A percentile compares a stretch with the other conserved stretches of the same genome.
phyloP scores from a whole-genome alignment of 2,888 invertebrate species.

The Cryptocheilus praepositus region DNA sequence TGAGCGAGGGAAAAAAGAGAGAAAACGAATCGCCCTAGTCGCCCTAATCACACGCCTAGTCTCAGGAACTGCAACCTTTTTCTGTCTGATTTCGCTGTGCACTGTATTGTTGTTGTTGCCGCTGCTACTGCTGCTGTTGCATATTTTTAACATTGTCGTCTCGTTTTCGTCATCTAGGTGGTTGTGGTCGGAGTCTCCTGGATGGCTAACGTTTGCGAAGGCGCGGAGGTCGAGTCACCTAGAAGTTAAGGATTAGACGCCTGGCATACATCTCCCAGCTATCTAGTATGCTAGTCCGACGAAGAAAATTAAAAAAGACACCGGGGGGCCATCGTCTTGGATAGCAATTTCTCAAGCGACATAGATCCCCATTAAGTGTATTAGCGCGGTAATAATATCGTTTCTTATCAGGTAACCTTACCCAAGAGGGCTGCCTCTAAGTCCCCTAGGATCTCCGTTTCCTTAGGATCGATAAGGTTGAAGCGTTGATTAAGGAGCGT shows the following conservation, averaged over 20 bases:
- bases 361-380: no score
- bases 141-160: conserved; percentile 17
- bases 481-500: conserved; percentile 90
- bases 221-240: conserved; percentile 71
- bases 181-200: conserved; percentile 69
- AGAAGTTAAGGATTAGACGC: conserved; percentile 26
- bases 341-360: no score
- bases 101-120: conserved; percentile 42
- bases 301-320: background rate
- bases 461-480: conserved; percentile 95
- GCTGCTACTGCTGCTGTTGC: conserved; percentile 48
- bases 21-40: conserved; percentile 57
- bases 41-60: conserved; percentile 52
- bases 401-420: conserved; percentile 42
- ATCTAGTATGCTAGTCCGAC: background rate
- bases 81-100: conserved; percentile 48
- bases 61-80: conserved; percentile 73
- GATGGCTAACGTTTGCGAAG: conserved; percentile 70
- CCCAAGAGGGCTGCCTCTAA: conserved; percentile 86
- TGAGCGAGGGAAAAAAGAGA: conserved; percentile 35
- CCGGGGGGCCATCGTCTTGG: background rate
- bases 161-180: conserved; percentile 44
- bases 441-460: conserved; percentile 95
- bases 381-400: no score
- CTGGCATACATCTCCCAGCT: background rate